Percentiles rank a stretch among this genome's conserved stretches.
Conservation (phyloP, 2,888 invertebrate genomes). For the Lepas anatifera region DNA sequence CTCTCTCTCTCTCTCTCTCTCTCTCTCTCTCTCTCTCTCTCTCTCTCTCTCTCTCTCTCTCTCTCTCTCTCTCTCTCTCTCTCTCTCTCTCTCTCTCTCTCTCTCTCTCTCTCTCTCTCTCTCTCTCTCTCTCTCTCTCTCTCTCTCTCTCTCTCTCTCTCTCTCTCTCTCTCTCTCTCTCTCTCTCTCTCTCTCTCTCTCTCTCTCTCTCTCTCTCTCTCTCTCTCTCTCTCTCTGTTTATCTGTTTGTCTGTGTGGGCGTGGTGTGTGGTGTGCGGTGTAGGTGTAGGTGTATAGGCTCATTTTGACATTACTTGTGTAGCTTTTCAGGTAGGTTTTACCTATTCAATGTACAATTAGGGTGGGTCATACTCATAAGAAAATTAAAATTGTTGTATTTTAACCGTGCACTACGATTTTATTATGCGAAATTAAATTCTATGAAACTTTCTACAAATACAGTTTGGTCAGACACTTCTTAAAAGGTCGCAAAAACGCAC, state of each 20-base stretch:
- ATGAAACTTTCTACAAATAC: too few relatives aligned
- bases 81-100: background rate
- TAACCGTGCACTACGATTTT: too few relatives aligned
- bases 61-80: background rate
- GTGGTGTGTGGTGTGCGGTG: too few relatives aligned
- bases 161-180: background rate
- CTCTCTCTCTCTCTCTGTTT: conserved; percentile 10
- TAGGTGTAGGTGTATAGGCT: too few relatives aligned
- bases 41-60: background rate
- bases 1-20: background rate
- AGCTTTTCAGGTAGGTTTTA: too few relatives aligned
- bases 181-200: conserved; percentile 2
- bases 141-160: background rate
- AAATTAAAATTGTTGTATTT: too few relatives aligned
- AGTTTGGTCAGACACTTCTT: too few relatives aligned
- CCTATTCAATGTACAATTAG: too few relatives aligned
- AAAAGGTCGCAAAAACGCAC: too few relatives aligned
- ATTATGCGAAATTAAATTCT: too few relatives aligned
- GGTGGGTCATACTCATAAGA: too few relatives aligned
- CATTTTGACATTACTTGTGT: too few relatives aligned
- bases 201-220: conserved; percentile 11
- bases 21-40: background rate
- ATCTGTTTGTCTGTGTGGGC: conserved; percentile 3
- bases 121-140: conserved; percentile 10
- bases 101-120: background rate